These are phyloP conservation scores for Eupsilia transversa DNA, from an alignment of 2,888 invertebrate genomes.

Conservation along the genomic window DNA sequence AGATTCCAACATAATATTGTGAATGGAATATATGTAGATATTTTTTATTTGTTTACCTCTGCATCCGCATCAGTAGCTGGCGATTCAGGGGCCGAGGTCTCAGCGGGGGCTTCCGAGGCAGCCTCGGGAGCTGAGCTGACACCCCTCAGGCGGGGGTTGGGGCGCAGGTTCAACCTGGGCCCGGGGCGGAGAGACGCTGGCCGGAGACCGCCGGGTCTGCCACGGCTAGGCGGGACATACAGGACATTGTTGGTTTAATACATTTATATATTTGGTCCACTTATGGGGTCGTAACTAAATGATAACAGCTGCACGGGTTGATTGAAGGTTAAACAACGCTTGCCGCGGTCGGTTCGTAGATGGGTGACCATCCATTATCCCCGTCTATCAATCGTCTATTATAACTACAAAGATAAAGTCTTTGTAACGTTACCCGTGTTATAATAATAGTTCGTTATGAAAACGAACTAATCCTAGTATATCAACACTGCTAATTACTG, in stretches of 20 bases:
- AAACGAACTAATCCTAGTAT: not conserved
- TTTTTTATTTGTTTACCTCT: slow-evolving; percentile 74
- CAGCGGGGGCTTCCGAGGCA: slow-evolving; percentile 84
- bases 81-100: slow-evolving; percentile 82
- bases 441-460: slow-evolving; percentile 15
- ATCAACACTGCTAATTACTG: slow-evolving; percentile 6
- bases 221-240: slow-evolving; percentile 74
- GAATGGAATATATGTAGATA: too few relatives aligned
- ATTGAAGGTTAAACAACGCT: not conserved
- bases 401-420: too few relatives aligned
- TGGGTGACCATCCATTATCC: not conserved
- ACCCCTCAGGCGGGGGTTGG: slow-evolving; percentile 85
- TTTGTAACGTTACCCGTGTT: too few relatives aligned
- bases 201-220: slow-evolving; percentile 85
- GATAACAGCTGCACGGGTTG: not conserved
- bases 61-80: slow-evolving; percentile 81
- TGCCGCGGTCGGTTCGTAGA: not conserved
- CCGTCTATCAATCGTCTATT: too few relatives aligned
- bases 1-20: not conserved
- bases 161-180: slow-evolving; percentile 91
- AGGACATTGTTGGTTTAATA: not conserved
- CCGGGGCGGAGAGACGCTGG: slow-evolving; percentile 91
- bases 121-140: slow-evolving; percentile 86
- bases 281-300: not conserved
- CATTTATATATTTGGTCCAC: not conserved